A percentile compares a stretch with the other conserved stretches of the same genome.
Conservation (phyloP, 2,888 invertebrate species). For the Leptinotarsa haldemani region DNA sequence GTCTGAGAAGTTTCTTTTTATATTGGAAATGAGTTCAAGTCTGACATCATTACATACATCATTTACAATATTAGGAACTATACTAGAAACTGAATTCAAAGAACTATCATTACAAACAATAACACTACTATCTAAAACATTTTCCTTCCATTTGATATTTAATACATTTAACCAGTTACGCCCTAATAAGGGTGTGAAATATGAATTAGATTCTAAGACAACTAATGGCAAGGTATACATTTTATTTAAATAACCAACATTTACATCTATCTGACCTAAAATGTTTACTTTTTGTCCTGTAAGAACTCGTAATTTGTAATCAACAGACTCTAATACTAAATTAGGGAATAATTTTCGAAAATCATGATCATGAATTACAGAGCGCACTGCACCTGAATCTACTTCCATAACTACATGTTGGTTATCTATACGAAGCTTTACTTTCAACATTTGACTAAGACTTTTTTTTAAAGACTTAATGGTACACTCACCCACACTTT, state of each 20-base stretch:
- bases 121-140: not conserved
- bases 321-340: not conserved
- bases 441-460: not conserved
- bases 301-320: not conserved
- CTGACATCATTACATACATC: not conserved
- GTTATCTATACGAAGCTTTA: not conserved
- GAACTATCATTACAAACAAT: not conserved
- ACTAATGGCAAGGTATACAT: not conserved
- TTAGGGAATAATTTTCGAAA: not conserved
- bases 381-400: not conserved
- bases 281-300: not conserved
- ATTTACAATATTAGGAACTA: not conserved
- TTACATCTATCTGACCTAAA: not conserved
- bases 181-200: constrained; percentile 17
- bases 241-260: constrained; percentile 4
- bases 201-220: too few species aligned
- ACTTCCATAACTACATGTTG: not conserved
- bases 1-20: constrained; percentile 6
- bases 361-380: not conserved
- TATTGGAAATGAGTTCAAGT: not conserved
- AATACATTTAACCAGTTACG: constrained; percentile 13
- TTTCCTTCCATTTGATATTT: constrained; percentile 1
- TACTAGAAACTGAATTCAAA: not conserved
- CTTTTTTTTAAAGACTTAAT: not conserved
- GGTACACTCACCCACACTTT: not conserved